A percentile compares a stretch with the other conserved stretches of the same genome.
phyloP scores from a whole-genome alignment of 2,113 vertebrate species.

The Asarcornis scutulata region DNA sequence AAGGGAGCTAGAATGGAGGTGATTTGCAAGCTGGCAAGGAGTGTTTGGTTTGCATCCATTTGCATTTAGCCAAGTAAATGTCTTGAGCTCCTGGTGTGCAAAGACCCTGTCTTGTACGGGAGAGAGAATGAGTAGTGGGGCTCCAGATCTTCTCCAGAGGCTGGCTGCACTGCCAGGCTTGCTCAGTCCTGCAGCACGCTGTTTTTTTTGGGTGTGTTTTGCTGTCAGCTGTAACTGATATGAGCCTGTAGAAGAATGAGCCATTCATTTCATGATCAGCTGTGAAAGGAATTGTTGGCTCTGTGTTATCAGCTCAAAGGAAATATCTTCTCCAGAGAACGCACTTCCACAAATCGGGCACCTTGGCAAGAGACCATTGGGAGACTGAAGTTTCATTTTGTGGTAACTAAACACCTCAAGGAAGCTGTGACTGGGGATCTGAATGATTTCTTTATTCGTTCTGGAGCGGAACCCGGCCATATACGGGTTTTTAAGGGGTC shows the following conservation, averaged over 20 bases:
- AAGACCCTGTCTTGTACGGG: background rate
- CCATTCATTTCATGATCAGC: background rate
- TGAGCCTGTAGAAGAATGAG: background rate
- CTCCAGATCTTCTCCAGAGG: background rate
- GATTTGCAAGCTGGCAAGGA: background rate
- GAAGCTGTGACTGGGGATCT: background rate
- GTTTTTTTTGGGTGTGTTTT: background rate
- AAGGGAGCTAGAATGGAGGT: background rate
- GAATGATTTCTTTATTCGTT: slow-evolving; percentile 5
- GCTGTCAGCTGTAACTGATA: background rate
- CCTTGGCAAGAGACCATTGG: background rate
- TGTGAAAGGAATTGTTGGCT: slow-evolving; percentile 35
- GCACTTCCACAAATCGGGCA: background rate
- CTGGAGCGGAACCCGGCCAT: background rate
- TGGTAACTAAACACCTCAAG: background rate
- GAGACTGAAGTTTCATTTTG: background rate
- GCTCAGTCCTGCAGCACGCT: background rate
- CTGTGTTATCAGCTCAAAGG: background rate
- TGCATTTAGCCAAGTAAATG: background rate
- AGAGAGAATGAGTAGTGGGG: background rate
- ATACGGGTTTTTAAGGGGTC: background rate
- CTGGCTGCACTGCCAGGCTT: background rate
- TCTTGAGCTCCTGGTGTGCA: background rate
- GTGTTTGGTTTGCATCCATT: background rate
- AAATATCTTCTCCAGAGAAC: slow-evolving; percentile 11